Base-by-base conservation (phyloP, 2,797 vertebrate species). In the Iguana delicatissima region DNA sequence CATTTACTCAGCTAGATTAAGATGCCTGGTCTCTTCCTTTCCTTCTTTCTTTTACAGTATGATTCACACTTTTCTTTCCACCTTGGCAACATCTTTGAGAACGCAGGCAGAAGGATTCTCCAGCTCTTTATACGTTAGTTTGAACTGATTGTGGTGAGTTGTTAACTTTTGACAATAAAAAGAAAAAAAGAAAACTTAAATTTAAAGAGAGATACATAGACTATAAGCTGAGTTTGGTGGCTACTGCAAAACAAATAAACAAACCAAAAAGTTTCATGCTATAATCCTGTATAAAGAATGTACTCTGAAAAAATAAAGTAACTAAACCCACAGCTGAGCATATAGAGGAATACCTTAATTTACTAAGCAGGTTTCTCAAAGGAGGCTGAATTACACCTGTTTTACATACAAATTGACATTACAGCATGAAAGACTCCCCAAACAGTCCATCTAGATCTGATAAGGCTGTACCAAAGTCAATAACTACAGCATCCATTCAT, bases 1-100 rank as follows among this genome's bases (percentile, higher is more conserved):
- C 90, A 88, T 92, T 95, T 93, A 90, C 85, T 81, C 85, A 89
- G 85, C 86, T 85, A 92, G 93, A 90, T 94, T 92, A 88, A 94
- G 85, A 93, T 94, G 91, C 89, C 90, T 84, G 6, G 87, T 52
- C 59, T 74, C 62, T 64, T 64, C 24, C 20, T 22, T 20, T 64
- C 62, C 4, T 67, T 67, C 62, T 26, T 67, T 67, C 62, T 26
- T 67, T 67, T 8, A 7, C 24, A 74, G 35, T 93, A 80, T 59
- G 74, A 85, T 92, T 92, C 91, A 85, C 87, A 89, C 62, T 89
- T 87, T 91, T 86, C 0, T 26, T 0, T 88, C 90, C 32, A 87
- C 59, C 92, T 90, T 84, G 86, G 59, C 89, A 93, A 74, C 38
- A 38, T 50, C 67, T 80, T 59, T 94, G 16, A 64, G 32, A 4